These are phyloP conservation scores for Megastigmus dorsalis DNA, from an alignment of 2,888 invertebrate genomes.

Conservation along the genomic window DNA sequence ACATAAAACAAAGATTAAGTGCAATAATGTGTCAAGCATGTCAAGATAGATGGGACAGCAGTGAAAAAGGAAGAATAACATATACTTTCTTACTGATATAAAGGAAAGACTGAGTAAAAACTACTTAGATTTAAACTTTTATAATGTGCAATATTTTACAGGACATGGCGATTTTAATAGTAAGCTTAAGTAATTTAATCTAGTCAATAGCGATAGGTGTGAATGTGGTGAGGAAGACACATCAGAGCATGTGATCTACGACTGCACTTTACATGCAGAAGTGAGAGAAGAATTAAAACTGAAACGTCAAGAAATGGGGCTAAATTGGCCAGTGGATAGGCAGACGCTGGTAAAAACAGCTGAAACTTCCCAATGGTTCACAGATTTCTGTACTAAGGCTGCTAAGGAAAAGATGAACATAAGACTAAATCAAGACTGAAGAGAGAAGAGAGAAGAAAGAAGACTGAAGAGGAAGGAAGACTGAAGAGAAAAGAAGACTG, in stretches of 20 bases:
- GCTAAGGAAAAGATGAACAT: no score
- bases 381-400: no score
- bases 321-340: background rate
- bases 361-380: no score
- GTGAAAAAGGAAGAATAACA: background rate
- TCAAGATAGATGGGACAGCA: background rate
- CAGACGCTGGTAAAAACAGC: no score
- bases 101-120: background rate
- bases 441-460: no score
- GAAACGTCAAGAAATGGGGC: fast-evolving
- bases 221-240: background rate
- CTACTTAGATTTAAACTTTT: background rate
- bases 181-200: background rate
- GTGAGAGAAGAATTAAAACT: background rate
- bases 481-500: no score
- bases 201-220: background rate
- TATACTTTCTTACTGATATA: background rate
- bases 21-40: background rate
- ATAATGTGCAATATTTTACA: background rate
- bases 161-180: background rate
- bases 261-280: background rate
- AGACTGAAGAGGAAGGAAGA: no score
- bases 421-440: no score
- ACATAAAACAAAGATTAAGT: background rate
- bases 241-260: background rate